phyloP scores from a whole-genome alignment of 2,113 vertebrate genomes.

The Antennarius striatus region DNA sequence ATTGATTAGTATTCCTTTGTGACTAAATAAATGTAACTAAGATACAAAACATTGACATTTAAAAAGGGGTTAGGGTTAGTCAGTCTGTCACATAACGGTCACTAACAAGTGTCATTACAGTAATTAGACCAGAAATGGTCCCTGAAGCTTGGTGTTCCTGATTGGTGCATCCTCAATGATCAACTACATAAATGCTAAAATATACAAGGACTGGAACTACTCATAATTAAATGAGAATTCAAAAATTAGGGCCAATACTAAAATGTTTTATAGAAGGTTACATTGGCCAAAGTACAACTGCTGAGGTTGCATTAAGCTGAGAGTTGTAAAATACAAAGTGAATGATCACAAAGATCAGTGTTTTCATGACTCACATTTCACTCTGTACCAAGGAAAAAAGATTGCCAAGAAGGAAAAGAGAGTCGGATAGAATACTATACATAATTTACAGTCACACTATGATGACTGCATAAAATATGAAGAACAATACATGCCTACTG shows the following conservation, averaged over 20 bases:
- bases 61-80: background rate
- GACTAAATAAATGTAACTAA: background rate
- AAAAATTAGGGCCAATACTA: background rate
- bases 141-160: background rate
- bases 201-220: background rate
- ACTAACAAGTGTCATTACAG: too few relatives aligned
- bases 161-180: background rate
- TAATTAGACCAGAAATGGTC: background rate
- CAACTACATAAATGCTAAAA: background rate
- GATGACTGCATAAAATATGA: slow-evolving; percentile 1
- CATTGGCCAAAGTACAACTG: background rate
- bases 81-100: too few relatives aligned
- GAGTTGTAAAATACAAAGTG: slow-evolving; percentile 16
- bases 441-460: background rate
- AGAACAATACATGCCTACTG: slow-evolving; percentile 3
- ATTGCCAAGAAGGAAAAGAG: background rate
- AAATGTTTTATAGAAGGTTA: background rate
- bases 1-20: background rate
- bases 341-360: slow-evolving; percentile 23
- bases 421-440: background rate
- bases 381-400: background rate
- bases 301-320: slow-evolving; percentile 16
- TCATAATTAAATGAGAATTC: background rate
- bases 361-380: slow-evolving; percentile 15
- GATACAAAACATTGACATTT: background rate